Base-by-base conservation (phyloP, 53 echinoderm and acorn worm species). In the Echinarachnius parma region DNA sequence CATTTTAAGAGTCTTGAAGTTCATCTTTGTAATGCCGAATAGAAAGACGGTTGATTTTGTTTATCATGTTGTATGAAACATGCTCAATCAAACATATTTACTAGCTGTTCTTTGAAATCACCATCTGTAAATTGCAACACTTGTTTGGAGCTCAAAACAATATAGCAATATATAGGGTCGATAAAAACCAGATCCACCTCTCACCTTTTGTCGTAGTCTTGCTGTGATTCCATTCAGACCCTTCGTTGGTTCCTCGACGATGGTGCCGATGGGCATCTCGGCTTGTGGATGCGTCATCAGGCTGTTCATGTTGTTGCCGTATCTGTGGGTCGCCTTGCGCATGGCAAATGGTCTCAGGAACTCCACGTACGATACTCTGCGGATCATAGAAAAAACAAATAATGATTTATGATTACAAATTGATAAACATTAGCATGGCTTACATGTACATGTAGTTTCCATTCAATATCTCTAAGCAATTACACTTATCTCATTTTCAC, bases 211-310 rank as follows among this genome's bases (percentile, higher is more conserved):
- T 75, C 96, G 76, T 47, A 95, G 81, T 30, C 89, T 76, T 2
- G 96, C 96, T n/a, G 96, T 91, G 23, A 95, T 80, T 1, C 96
- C 96, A 31, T 60, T 95, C 77, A 95, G 37, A 48, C 96, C 96
- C 64, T 95, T 95, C 57, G 68, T 68, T 9, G 96, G 96, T 27
- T 95, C 96, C 35, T 91, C 85, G 9, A 95, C 96, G 18, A 95
- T 95, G 9, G 87, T 80, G 10, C 84, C 91, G 29, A 95, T 80
- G 3, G 96, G 96, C 20, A 95, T 84, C 65, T 95, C 96, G 1
- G 90, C 75, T 76, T 95, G 96, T 1, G 91, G 91, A 45, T 95
- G 96, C 0, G 87, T 69, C 85, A 95, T 59, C 15, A 95, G 47
- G 4, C 82, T 81, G 22, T 66, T 69, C 87, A 95, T 87, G 59